Evolutionary conservation across 2,888 invertebrate species (phyloP).

Genomic region (Polia nebulosa): DNA sequence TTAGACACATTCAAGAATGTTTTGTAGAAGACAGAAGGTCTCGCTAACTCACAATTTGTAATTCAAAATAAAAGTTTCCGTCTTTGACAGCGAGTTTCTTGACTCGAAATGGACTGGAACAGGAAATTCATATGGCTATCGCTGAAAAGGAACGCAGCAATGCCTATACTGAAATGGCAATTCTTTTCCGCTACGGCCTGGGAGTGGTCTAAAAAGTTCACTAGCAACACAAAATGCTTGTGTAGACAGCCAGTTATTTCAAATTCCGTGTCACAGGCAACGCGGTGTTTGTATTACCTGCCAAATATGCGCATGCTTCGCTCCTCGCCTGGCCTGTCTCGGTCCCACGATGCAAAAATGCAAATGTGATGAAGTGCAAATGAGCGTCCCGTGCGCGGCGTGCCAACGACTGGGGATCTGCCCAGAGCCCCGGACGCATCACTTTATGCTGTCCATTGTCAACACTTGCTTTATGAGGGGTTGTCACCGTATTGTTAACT

Average conservation of each 20-base stretch:
- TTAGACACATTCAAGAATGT: constrained; percentile 5
- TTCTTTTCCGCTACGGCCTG: background rate
- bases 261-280: constrained; percentile 37
- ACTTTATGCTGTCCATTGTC: constrained; percentile 71
- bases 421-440: constrained; percentile 72
- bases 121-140: constrained; percentile 27
- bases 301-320: constrained; percentile 65
- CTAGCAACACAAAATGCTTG: constrained; percentile 29
- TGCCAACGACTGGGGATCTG: constrained; percentile 67
- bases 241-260: constrained; percentile 30
- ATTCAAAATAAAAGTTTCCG: constrained; percentile 28
- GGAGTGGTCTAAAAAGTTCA: constrained; percentile 28
- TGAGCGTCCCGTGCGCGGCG: constrained; percentile 72
- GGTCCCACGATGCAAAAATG: constrained; percentile 79
- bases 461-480: constrained; percentile 70
- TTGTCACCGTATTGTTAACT: constrained; percentile 68
- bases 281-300: constrained; percentile 55
- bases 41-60: constrained; percentile 21
- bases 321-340: constrained; percentile 51
- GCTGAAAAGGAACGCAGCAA: constrained; percentile 3
- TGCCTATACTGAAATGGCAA: background rate
- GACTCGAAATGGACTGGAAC: constrained; percentile 12
- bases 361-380: constrained; percentile 79
- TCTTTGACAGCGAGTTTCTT: background rate
- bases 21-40: constrained; percentile 9